These are phyloP conservation scores for Philereme transversata DNA, from an alignment of 2,888 invertebrate genomes.

Conservation along the genomic window DNA sequence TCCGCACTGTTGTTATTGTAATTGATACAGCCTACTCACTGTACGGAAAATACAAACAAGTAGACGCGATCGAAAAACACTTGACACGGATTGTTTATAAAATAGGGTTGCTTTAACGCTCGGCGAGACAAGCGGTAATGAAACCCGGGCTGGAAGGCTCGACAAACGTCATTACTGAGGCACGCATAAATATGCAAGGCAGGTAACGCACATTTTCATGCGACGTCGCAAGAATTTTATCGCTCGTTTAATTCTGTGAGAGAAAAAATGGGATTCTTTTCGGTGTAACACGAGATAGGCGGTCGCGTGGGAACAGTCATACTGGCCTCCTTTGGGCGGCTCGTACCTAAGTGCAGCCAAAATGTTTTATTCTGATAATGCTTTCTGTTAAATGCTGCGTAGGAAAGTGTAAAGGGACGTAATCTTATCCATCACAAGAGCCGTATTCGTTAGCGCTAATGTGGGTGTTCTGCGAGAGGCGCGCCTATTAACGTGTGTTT, in stretches of 20 bases:
- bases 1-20: conserved; percentile 57
- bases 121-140: conserved; percentile 69
- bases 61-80: conserved; percentile 68
- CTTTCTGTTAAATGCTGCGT: conserved; percentile 70
- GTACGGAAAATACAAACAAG: conserved; percentile 65
- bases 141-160: conserved; percentile 69
- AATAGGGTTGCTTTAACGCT: conserved; percentile 63
- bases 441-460: conserved; percentile 73
- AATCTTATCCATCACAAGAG: conserved; percentile 75
- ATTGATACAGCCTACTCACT: conserved; percentile 62
- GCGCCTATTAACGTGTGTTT: conserved; percentile 72
- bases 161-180: conserved; percentile 81
- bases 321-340: conserved; percentile 59
- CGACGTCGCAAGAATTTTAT: conserved; percentile 84
- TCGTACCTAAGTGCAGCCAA: conserved; percentile 77
- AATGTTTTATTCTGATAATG: conserved; percentile 77
- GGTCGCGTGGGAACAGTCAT: conserved; percentile 77
- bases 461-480: conserved; percentile 67
- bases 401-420: conserved; percentile 43
- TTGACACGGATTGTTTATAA: conserved; percentile 75
- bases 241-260: conserved; percentile 81
- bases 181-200: conserved; percentile 83
- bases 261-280: conserved; percentile 79
- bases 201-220: conserved; percentile 84
- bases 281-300: conserved; percentile 74